These are phyloP conservation scores for Pseudopipra pipra DNA, from an alignment of 2,113 vertebrate genomes.

Conservation along the genomic window DNA sequence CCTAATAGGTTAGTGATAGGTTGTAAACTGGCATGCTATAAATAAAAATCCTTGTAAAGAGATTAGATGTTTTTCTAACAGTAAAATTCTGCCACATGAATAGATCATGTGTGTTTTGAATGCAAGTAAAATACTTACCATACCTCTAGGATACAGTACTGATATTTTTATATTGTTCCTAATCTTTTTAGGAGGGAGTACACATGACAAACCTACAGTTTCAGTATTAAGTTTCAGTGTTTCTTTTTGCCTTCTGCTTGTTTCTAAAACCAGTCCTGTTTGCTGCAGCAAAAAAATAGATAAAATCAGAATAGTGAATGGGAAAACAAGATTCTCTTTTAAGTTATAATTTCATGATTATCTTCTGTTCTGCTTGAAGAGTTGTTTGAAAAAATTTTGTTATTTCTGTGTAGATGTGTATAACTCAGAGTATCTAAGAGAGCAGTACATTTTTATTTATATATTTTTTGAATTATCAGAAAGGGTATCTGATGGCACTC, in stretches of 20 bases:
- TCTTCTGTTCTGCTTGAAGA: neutral
- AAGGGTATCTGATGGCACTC: neutral
- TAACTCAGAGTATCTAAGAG: neutral
- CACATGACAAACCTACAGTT: neutral
- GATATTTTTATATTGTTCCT: neutral
- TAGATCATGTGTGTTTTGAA: neutral
- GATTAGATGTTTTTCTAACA: neutral
- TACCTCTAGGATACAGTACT: neutral
- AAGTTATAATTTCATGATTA: neutral
- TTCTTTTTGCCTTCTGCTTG: neutral
- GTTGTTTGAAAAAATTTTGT: neutral
- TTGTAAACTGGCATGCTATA: neutral
- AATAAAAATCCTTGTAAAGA: neutral
- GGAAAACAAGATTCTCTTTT: neutral
- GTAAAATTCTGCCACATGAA: neutral
- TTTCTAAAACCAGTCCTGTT: neutral
- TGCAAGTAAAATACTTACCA: neutral
- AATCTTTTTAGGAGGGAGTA: neutral
- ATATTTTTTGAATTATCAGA: neutral
- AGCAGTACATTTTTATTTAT: neutral
- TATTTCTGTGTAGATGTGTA: neutral
- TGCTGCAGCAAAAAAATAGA: neutral
- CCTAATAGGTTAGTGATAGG: conserved; percentile 90
- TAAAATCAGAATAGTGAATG: neutral
- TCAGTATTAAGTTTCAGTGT: neutral